Conservation (phyloP, 2,113 vertebrate species). For the Crocuta crocuta region DNA sequence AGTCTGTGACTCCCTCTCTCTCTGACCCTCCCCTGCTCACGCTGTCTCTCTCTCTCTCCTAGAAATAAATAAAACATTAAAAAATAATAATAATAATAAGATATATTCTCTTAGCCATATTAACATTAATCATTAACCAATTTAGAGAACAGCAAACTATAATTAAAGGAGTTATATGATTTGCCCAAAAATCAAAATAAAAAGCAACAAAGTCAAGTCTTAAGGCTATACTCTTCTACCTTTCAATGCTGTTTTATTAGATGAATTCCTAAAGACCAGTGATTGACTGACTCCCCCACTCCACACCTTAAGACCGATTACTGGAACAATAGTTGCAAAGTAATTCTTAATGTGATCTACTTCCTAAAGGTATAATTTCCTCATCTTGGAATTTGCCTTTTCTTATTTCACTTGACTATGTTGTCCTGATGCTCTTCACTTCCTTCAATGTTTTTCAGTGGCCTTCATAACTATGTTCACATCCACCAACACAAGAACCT, state of each 20-base stretch:
- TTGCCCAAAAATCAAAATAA: background rate
- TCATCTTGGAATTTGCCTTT: conserved; percentile 49
- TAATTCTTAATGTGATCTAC: conserved; percentile 36
- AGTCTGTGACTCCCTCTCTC: too few relatives aligned
- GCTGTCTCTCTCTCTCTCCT: too few relatives aligned
- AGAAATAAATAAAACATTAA: too few relatives aligned
- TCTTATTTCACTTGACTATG: background rate
- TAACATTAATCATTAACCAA: background rate
- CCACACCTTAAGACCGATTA: background rate
- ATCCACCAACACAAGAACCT: background rate
- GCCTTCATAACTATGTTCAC: conserved; percentile 3
- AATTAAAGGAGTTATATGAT: background rate
- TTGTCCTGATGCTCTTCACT: background rate
- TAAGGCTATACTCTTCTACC: conserved; percentile 6
- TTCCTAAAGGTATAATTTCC: conserved; percentile 5
- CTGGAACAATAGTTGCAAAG: background rate
- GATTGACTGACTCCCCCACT: background rate
- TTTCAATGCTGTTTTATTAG: background rate
- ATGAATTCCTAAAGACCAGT: background rate
- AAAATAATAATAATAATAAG: too few relatives aligned
- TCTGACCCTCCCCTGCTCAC: too few relatives aligned
- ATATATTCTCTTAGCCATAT: conserved; percentile 40
- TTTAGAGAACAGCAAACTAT: background rate
- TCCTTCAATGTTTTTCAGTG: background rate
- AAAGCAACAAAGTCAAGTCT: background rate